Conservation (phyloP, 1,140 invertebrate genomes). For the Gryon sp. region DNA sequence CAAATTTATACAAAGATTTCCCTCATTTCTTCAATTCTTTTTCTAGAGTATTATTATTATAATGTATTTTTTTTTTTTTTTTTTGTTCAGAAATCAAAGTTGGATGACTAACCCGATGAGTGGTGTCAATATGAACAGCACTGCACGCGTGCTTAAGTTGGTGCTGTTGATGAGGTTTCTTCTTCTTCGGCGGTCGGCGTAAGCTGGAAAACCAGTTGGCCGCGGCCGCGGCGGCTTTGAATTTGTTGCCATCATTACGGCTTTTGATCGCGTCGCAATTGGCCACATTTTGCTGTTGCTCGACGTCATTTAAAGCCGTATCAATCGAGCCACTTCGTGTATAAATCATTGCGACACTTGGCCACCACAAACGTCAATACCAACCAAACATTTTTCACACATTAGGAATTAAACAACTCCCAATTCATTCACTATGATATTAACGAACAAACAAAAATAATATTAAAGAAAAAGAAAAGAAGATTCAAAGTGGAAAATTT, state of each 20-base stretch:
- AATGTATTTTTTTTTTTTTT: no score
- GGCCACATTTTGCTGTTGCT: background rate
- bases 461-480: no score
- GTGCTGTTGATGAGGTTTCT: no score
- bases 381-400: background rate
- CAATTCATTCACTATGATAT: no score
- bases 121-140: background rate
- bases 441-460: no score
- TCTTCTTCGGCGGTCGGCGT: constrained; percentile 81
- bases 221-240: constrained; percentile 80
- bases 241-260: constrained; percentile 46
- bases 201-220: constrained; percentile 88
- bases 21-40: no score
- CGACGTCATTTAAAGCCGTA: constrained; percentile 69
- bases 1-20: no score
- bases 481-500: no score
- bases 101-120: constrained; percentile 62
- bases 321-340: constrained; percentile 64
- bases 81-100: no score
- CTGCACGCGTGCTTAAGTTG: constrained; percentile 84
- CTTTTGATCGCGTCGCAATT: background rate
- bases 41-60: no score
- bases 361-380: constrained; percentile 8
- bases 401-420: background rate
- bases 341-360: constrained; percentile 71